phyloP scores from a whole-genome alignment of 2,888 invertebrate species.

The Clivina fossor region DNA sequence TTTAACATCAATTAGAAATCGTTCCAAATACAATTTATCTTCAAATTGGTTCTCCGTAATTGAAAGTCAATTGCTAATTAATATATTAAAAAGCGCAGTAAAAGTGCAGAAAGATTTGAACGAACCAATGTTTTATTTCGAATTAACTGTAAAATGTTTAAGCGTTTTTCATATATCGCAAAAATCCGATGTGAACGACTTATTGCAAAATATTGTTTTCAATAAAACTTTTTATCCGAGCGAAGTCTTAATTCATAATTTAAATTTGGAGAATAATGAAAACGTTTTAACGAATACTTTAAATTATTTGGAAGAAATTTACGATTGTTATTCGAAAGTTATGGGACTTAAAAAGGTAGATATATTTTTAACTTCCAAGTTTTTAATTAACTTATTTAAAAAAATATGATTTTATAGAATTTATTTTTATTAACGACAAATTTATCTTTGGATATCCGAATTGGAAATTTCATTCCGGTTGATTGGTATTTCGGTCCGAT shows the following conservation, averaged over 20 bases:
- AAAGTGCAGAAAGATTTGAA: conserved; percentile 48
- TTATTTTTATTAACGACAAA: conserved; percentile 27
- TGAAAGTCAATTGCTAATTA: conserved; percentile 61
- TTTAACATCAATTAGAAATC: conserved; percentile 50
- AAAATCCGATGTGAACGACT: conserved; percentile 58
- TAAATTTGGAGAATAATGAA: conserved; percentile 56
- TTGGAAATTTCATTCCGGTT: conserved; percentile 67
- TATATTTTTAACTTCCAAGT: too few relatives aligned
- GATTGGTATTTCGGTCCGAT: conserved; percentile 82
- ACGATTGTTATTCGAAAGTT: conserved; percentile 47
- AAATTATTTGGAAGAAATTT: conserved; percentile 47
- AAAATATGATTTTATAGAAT: conserved; percentile 21
- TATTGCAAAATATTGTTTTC: conserved; percentile 64
- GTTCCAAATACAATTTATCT: conserved; percentile 51
- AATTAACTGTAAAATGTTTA: conserved; percentile 62
- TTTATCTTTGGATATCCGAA: conserved; percentile 43
- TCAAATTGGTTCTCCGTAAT: conserved; percentile 66
- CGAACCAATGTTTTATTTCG: conserved; percentile 57
- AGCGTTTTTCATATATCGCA: conserved; percentile 63
- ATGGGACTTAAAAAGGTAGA: too few relatives aligned
- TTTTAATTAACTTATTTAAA: conserved; percentile 41
- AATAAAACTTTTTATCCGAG: conserved; percentile 62
- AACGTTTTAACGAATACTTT: conserved; percentile 52
- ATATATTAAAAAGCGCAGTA: conserved; percentile 54
- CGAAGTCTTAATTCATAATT: conserved; percentile 58